Conservation (phyloP, 2,888 invertebrate genomes). For the Amphipoea oculea region DNA sequence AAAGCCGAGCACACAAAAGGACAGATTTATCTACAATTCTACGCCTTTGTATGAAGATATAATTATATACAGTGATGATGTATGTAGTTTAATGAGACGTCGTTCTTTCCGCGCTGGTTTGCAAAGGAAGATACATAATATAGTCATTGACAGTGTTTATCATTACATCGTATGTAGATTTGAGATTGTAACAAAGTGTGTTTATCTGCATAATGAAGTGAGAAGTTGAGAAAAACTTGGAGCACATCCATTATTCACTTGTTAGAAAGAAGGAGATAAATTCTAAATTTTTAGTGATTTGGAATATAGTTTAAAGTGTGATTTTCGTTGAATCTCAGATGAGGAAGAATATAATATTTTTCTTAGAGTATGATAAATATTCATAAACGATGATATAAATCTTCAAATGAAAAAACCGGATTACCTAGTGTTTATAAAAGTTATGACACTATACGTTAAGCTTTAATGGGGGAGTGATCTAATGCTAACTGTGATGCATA, state of each 20-base stretch:
- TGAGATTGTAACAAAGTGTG: slow-evolving; percentile 2
- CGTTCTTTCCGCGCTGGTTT: slow-evolving; percentile 16
- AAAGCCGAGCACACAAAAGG: slow-evolving; percentile 41
- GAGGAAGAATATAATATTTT: not conserved
- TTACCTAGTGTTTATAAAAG: no score
- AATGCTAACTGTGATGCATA: not conserved
- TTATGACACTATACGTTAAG: not conserved
- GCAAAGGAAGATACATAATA: slow-evolving; percentile 13
- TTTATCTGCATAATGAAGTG: slow-evolving; percentile 9
- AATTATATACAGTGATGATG: not conserved
- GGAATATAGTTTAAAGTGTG: not conserved
- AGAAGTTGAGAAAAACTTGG: slow-evolving; percentile 2
- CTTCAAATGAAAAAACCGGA: not conserved
- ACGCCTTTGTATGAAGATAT: slow-evolving; percentile 27
- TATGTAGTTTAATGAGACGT: slow-evolving; percentile 12
- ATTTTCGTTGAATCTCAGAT: not conserved
- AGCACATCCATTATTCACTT: not conserved
- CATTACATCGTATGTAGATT: slow-evolving; percentile 2
- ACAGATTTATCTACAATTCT: slow-evolving; percentile 43
- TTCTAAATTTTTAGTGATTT: not conserved
- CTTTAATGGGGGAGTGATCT: not conserved
- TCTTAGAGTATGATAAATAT: not conserved
- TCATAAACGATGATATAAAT: not conserved
- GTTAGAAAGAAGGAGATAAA: not conserved
- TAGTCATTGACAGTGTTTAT: slow-evolving; percentile 13